phyloP scores from a whole-genome alignment of 1,140 invertebrate genomes.

The Drosophila pandora region DNA sequence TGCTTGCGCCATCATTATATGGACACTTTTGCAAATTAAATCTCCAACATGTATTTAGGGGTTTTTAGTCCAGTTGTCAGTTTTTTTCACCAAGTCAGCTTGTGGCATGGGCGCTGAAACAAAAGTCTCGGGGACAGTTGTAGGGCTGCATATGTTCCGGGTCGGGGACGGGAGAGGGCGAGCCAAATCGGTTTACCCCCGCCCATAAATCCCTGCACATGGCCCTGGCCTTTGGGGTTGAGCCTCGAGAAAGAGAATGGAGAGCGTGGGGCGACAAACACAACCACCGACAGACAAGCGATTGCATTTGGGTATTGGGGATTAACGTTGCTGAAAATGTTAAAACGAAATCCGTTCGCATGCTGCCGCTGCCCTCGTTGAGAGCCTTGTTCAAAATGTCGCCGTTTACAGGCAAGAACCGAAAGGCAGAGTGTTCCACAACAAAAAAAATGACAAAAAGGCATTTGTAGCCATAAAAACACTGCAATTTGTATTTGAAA shows the following conservation, averaged over 20 bases:
- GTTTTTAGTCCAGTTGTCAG: conserved; percentile 11
- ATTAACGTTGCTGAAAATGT: conserved; percentile 79
- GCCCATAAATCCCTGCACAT: conserved; percentile 52
- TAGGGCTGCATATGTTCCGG: conserved; percentile 37
- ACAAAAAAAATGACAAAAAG: conserved; percentile 63
- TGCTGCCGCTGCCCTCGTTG: conserved; percentile 53
- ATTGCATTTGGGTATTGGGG: conserved; percentile 82
- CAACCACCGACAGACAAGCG: conserved; percentile 60
- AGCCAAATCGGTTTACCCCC: conserved; percentile 51
- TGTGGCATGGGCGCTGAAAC: conserved; percentile 34
- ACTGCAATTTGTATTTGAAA: conserved; percentile 82
- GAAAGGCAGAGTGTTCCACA: background rate
- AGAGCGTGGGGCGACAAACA: conserved; percentile 15
- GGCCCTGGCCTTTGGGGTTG: conserved; percentile 52
- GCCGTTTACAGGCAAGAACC: conserved; percentile 51
- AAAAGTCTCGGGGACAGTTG: conserved; percentile 48
- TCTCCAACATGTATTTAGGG: background rate
- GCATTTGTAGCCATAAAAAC: conserved; percentile 80
- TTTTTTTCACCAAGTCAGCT: conserved; percentile 8
- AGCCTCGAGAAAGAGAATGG: conserved; percentile 3
- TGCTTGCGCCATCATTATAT: background rate
- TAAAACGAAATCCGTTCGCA: conserved; percentile 77
- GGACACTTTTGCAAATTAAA: background rate
- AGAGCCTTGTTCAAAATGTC: conserved; percentile 73
- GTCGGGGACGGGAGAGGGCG: background rate